These are phyloP conservation scores for Myotis davidii DNA, from an alignment of 2,113 vertebrate genomes.

Conservation along the genomic window DNA sequence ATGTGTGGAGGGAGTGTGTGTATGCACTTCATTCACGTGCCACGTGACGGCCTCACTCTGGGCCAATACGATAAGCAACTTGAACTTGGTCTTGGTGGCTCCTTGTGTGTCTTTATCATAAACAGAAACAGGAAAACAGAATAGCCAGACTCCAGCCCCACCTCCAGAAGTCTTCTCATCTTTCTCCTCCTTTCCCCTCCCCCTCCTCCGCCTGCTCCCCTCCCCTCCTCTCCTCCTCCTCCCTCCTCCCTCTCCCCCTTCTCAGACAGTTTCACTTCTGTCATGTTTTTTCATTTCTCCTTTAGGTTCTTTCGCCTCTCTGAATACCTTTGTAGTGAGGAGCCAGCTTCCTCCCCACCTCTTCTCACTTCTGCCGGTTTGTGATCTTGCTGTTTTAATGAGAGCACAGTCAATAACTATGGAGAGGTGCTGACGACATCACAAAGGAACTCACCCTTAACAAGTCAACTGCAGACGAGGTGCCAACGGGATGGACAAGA, in stretches of 20 bases:
- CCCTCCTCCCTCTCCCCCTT: background rate
- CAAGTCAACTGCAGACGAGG: constrained; percentile 54
- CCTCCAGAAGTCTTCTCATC: background rate
- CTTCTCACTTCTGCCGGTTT: constrained; percentile 66
- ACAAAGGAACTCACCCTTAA: constrained; percentile 69
- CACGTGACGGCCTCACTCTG: background rate
- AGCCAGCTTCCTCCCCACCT: constrained; percentile 38
- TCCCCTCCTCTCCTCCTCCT: no score
- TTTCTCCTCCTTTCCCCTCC: background rate
- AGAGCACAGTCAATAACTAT: constrained; percentile 51
- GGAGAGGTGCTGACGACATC: constrained; percentile 54
- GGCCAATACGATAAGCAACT: background rate
- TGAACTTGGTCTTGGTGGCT: constrained; percentile 68
- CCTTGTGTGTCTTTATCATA: constrained; percentile 5
- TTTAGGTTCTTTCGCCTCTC: constrained; percentile 77
- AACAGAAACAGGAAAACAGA: background rate
- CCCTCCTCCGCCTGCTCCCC: accelerated
- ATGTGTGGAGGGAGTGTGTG: background rate
- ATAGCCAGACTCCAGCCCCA: background rate
- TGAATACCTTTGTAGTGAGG: constrained; percentile 66
- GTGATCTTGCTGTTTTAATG: constrained; percentile 68
- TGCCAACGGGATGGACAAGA: constrained; percentile 68
- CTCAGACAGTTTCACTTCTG: constrained; percentile 82
- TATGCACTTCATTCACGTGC: background rate
- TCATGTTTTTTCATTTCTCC: constrained; percentile 78